Conservation (phyloP, 2,888 invertebrate species). For the Tenthredo mesomela region DNA sequence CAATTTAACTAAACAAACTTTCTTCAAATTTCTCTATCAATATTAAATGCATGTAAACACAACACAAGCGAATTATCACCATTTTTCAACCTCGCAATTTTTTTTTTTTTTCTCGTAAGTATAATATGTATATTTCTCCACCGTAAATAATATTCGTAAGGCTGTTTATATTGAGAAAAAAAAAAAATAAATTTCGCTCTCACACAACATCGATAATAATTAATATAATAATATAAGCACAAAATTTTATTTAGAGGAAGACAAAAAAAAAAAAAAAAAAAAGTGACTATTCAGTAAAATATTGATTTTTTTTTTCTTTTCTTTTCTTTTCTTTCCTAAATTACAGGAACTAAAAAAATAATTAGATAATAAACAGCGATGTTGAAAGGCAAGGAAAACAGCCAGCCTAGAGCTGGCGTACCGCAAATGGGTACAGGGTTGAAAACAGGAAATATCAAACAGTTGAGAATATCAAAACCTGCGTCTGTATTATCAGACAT, state of each 20-base stretch:
- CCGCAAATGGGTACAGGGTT: conserved; percentile 46
- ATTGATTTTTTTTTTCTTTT: background rate
- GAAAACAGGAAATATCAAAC: conserved; percentile 7
- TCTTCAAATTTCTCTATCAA: background rate
- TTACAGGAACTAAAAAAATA: conserved; percentile 21
- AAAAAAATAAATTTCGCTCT: too few relatives aligned
- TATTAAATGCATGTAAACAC: background rate
- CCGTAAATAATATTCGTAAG: background rate
- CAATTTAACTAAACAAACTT: background rate
- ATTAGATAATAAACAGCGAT: conserved; percentile 6
- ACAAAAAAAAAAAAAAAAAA: too few relatives aligned
- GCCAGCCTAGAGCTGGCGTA: conserved; percentile 58
- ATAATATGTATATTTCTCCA: background rate
- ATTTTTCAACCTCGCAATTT: background rate
- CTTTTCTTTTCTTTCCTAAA: background rate
- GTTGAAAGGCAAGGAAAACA: conserved; percentile 49
- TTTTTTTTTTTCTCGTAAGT: background rate
- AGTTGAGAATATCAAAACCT: conserved; percentile 39
- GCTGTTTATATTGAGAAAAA: background rate
- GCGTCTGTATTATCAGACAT: conserved; percentile 14
- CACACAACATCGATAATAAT: too few relatives aligned
- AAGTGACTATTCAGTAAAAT: background rate
- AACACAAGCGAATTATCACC: background rate
- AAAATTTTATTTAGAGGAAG: background rate
- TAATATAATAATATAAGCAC: background rate